These are phyloP conservation scores for Heliconius sara DNA, from an alignment of 2,888 invertebrate species.

Conservation along the genomic window DNA sequence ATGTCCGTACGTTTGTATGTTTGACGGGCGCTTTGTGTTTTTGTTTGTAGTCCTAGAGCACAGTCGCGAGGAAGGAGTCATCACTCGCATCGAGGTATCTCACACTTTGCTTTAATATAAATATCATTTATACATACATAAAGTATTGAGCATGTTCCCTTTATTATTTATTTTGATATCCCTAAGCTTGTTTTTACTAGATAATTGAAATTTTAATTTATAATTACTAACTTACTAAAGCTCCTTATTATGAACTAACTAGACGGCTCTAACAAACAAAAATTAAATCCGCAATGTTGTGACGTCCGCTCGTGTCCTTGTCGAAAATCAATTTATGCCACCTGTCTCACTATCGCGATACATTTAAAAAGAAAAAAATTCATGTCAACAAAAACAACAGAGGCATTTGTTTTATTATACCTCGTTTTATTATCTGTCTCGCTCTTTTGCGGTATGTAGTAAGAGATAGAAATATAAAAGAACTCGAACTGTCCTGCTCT, in stretches of 20 bases:
- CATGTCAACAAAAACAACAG: background rate
- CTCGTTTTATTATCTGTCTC: too few relatives aligned
- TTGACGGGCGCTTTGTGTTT: slow-evolving; percentile 82
- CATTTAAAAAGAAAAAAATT: background rate
- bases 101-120: slow-evolving; percentile 76
- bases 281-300: slow-evolving; percentile 70
- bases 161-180: slow-evolving; percentile 34
- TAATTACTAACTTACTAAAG: slow-evolving; percentile 21
- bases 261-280: slow-evolving; percentile 39
- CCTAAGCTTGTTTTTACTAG: slow-evolving; percentile 28
- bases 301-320: slow-evolving; percentile 79
- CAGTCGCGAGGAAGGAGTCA: slow-evolving; percentile 84
- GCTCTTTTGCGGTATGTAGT: background rate
- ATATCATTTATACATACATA: slow-evolving; percentile 43
- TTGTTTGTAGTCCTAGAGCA: slow-evolving; percentile 84
- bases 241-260: slow-evolving; percentile 37
- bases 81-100: slow-evolving; percentile 83
- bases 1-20: slow-evolving; percentile 73
- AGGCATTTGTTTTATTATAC: background rate
- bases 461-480: background rate
- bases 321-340: slow-evolving; percentile 42
- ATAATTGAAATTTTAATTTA: slow-evolving; percentile 4
- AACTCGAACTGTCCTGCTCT: background rate
- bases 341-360: background rate
- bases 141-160: slow-evolving; percentile 39